Percentiles rank a stretch among this genome's conserved stretches.
These are phyloP conservation scores for Bettongia penicillata DNA, from an alignment of 2,113 vertebrate species.

Conservation along the genomic window DNA sequence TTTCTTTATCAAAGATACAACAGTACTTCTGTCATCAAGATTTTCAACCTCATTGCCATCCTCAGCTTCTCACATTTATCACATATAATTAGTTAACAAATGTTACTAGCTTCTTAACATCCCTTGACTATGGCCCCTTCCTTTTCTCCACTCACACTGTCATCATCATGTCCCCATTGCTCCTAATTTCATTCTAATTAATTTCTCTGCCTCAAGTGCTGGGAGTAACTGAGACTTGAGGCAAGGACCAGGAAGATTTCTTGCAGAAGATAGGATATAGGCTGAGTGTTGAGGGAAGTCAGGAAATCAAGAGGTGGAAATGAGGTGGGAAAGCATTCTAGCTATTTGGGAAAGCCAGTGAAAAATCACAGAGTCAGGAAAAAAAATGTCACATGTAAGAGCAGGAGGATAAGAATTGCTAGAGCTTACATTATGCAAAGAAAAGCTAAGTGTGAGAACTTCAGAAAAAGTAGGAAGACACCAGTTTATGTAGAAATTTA, in stretches of 20 bases:
- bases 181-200: background rate
- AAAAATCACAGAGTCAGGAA: background rate
- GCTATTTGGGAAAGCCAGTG: background rate
- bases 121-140: background rate
- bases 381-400: background rate
- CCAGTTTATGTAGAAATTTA: background rate
- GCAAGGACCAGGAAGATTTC: background rate
- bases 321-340: background rate
- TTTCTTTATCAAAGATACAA: background rate
- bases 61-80: background rate
- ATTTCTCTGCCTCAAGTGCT: background rate
- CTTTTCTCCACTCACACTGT: background rate
- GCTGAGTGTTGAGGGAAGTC: background rate
- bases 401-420: background rate
- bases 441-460: background rate
- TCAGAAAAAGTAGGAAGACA: background rate
- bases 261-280: background rate
- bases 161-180: background rate
- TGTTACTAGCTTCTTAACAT: background rate
- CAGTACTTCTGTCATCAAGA: background rate
- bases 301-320: background rate
- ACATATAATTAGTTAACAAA: background rate
- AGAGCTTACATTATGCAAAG: background rate
- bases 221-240: background rate
- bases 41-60: background rate